These are phyloP conservation scores for Disparrhopalites patrizii DNA, from an alignment of 2,888 invertebrate genomes.

Conservation along the genomic window DNA sequence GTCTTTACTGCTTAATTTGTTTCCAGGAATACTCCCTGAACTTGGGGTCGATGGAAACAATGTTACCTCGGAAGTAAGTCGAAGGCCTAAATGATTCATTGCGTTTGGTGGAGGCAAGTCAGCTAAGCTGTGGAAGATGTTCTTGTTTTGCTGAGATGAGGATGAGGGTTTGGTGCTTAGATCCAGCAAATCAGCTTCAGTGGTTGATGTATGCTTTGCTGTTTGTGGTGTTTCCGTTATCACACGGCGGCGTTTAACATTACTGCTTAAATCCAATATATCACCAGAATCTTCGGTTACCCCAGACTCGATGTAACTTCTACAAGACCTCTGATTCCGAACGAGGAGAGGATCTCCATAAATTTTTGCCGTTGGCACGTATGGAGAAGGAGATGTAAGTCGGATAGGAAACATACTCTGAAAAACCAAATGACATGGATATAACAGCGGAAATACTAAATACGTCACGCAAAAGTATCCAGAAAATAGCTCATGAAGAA, in stretches of 20 bases:
- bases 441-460: too few species aligned
- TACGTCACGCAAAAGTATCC: too few species aligned
- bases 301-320: background rate
- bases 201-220: background rate
- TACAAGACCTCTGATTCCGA: slow-evolving; percentile 14
- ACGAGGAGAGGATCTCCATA: slow-evolving; percentile 32
- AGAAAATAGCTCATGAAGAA: too few species aligned
- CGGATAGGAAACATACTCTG: slow-evolving; percentile 4
- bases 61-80: slow-evolving; percentile 47
- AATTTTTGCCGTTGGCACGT: slow-evolving; percentile 31
- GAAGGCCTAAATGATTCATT: slow-evolving; percentile 46
- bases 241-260: slow-evolving; percentile 25
- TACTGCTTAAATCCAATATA: slow-evolving; percentile 34
- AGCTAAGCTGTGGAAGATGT: slow-evolving; percentile 33
- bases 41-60: slow-evolving; percentile 38
- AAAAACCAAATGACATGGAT: too few species aligned
- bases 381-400: slow-evolving; percentile 32
- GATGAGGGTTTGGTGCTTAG: slow-evolving; percentile 34
- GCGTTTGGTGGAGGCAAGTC: slow-evolving; percentile 45
- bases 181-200: slow-evolving; percentile 35
- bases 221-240: slow-evolving; percentile 4
- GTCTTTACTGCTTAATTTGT: slow-evolving; percentile 12
- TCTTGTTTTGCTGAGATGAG: slow-evolving; percentile 12
- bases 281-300: background rate
- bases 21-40: background rate